phyloP scores from a whole-genome alignment of 2,797 vertebrate species.

The Geotrypetes seraphini region DNA sequence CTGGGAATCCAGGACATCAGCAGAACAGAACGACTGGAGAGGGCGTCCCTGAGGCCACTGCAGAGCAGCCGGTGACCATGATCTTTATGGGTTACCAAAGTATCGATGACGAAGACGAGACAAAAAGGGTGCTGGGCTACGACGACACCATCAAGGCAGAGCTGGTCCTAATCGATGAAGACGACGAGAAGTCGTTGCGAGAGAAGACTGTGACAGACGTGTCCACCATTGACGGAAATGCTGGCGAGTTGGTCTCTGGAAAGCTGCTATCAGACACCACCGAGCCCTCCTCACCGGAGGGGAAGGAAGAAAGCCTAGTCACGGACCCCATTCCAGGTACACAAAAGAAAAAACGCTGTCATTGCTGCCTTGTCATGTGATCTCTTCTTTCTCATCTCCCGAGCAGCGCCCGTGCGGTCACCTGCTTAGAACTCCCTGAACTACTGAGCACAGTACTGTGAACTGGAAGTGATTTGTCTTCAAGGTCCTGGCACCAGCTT shows the following conservation, averaged over 20 bases:
- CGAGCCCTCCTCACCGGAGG: constrained; percentile 86
- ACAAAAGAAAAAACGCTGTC: constrained; percentile 92
- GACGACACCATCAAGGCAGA: constrained; percentile 92
- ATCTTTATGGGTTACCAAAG: constrained; percentile 96
- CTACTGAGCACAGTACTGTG: constrained; percentile 83
- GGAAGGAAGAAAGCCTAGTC: constrained; percentile 79
- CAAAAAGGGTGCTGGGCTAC: constrained; percentile 82
- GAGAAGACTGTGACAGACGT: constrained; percentile 95
- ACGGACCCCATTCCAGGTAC: constrained; percentile 74
- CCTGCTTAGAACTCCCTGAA: constrained; percentile 62
- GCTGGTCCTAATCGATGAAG: constrained; percentile 89
- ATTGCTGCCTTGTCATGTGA: constrained; percentile 98
- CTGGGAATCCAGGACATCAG: constrained; percentile 39
- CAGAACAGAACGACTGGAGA: constrained; percentile 40
- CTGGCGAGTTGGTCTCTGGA: constrained; percentile 88
- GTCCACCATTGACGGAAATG: constrained; percentile 82
- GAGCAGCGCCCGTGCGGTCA: constrained; percentile 63
- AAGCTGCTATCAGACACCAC: constrained; percentile 78
- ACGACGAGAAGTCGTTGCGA: constrained; percentile 84
- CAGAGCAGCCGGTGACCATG: constrained; percentile 89
- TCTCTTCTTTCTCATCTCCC: constrained; percentile 49
- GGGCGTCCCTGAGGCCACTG: constrained; percentile 48
- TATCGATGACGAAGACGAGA: constrained; percentile 82
- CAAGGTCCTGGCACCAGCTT: constrained; percentile 63
- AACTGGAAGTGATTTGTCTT: constrained; percentile 67